phyloP scores from a whole-genome alignment of 1,140 invertebrate species.

The Drosophila asahinai region DNA sequence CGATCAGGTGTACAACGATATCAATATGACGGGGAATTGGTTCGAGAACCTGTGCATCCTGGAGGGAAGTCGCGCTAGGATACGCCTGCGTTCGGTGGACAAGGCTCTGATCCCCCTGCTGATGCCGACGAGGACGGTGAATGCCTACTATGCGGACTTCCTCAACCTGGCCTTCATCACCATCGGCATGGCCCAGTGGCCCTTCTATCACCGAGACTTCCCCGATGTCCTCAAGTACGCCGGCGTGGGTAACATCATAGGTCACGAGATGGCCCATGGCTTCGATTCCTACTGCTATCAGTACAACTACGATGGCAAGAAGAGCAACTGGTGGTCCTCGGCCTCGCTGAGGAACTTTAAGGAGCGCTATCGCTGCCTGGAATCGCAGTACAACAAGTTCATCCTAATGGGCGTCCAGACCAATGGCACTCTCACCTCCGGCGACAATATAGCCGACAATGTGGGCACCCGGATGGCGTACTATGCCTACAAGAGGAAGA shows the following conservation, averaged over 20 bases:
- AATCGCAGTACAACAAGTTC: conserved; percentile 91
- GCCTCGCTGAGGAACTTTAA: conserved; percentile 88
- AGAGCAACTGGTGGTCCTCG: conserved; percentile 94
- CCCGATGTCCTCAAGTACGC: conserved; percentile 86
- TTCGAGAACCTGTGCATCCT: conserved; percentile 60
- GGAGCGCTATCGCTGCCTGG: conserved; percentile 92
- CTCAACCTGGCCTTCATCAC: conserved; percentile 79
- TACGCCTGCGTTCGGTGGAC: conserved; percentile 63
- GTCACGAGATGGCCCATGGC: conserved; percentile 90
- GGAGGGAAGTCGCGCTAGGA: conserved; percentile 57
- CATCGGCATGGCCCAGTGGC: conserved; percentile 80
- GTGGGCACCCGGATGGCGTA: conserved; percentile 93
- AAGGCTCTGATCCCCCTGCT: conserved; percentile 70
- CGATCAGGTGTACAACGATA: conserved; percentile 51
- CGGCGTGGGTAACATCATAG: conserved; percentile 89
- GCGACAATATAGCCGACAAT: conserved; percentile 97
- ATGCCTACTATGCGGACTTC: conserved; percentile 80
- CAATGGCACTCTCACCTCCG: conserved; percentile 92
- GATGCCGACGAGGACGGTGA: conserved; percentile 71
- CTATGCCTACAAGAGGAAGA: conserved; percentile 86
- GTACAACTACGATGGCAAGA: conserved; percentile 90
- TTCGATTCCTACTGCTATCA: conserved; percentile 91
- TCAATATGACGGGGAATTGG: conserved; percentile 62
- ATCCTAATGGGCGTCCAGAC: conserved; percentile 86
- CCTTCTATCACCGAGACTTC: conserved; percentile 67